Evolutionary conservation across 2,888 invertebrate species (phyloP).

Genomic region (Branchipolynoe longqiensis): DNA sequence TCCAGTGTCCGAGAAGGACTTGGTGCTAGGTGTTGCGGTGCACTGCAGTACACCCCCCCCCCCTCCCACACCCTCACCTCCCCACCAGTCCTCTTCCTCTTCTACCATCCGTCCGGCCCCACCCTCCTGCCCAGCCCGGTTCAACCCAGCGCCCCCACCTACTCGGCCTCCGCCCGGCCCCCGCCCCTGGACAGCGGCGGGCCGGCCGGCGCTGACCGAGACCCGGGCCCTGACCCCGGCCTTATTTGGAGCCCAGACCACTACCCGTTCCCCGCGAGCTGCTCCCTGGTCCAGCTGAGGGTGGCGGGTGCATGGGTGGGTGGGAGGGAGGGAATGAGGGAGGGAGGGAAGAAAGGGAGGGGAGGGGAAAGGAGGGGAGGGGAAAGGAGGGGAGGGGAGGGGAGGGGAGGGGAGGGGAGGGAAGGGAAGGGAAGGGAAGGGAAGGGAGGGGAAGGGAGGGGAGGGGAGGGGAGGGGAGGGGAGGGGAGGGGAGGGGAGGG

Average conservation of each 20-base stretch:
- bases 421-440: background rate
- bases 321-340: background rate
- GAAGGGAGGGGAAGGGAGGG: background rate
- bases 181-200: background rate
- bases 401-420: too few relatives aligned
- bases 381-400: background rate
- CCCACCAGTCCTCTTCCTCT: background rate
- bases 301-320: too few relatives aligned
- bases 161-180: background rate
- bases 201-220: background rate
- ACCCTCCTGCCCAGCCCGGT: too few relatives aligned
- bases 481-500: background rate
- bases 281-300: too few relatives aligned
- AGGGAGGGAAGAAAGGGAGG: background rate
- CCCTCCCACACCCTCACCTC: background rate
- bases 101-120: background rate
- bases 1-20: too few relatives aligned
- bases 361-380: background rate
- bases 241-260: conserved; percentile 28
- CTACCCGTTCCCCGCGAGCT: background rate
- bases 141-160: too few relatives aligned
- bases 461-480: background rate
- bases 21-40: background rate
- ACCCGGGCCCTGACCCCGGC: conserved; percentile 36
- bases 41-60: background rate